phyloP scores from a whole-genome alignment of 2,888 invertebrate species.

The Euplagia quadripunctaria region DNA sequence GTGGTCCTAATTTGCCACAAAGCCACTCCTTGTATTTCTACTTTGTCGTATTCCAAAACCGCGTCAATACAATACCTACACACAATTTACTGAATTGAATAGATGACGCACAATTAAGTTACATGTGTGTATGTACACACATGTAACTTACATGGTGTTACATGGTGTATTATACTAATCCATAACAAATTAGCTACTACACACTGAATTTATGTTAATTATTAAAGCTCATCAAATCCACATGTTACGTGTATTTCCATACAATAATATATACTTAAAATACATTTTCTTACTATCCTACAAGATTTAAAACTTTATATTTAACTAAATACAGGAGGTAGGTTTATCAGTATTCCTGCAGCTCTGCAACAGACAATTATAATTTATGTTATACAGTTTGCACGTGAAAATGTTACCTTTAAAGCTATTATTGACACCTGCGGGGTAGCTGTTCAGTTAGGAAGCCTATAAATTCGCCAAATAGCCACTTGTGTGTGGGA shows the following conservation, averaged over 20 bases:
- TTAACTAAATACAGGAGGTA: background rate
- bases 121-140: background rate
- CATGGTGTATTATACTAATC: too few relatives aligned
- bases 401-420: slow-evolving; percentile 51
- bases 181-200: too few relatives aligned
- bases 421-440: slow-evolving; percentile 76
- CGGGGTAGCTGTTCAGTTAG: slow-evolving; percentile 63
- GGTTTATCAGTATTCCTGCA: background rate
- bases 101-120: background rate
- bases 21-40: slow-evolving; percentile 20
- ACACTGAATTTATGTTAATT: too few relatives aligned
- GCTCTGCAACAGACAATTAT: slow-evolving; percentile 24
- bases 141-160: too few relatives aligned
- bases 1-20: slow-evolving; percentile 26
- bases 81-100: background rate
- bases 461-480: slow-evolving; percentile 72
- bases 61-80: background rate
- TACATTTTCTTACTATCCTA: too few relatives aligned
- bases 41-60: background rate
- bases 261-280: too few relatives aligned
- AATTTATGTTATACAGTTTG: slow-evolving; percentile 47
- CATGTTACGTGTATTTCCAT: too few relatives aligned
- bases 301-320: too few relatives aligned
- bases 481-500: slow-evolving; percentile 69
- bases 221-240: too few relatives aligned